Percentiles rank a stretch among this genome's conserved stretches.
Evolutionary conservation across 1,140 invertebrate species (phyloP).

Genomic region (Meloidogyne hapla): DNA sequence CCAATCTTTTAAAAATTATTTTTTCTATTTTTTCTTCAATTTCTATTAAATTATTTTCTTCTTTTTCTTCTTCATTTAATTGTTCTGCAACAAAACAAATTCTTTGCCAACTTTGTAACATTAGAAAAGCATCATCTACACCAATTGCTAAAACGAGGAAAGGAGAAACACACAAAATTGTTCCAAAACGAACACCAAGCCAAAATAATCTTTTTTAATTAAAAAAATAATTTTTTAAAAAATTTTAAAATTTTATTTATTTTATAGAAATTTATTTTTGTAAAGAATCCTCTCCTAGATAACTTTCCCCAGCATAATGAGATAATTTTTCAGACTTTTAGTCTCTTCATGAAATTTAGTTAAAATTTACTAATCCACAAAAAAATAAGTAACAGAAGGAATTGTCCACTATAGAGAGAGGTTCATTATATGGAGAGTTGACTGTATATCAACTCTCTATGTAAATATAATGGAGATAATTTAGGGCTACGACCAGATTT

Average conservation of each 20-base stretch:
- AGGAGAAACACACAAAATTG: conserved; percentile 54
- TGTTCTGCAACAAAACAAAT: conserved; percentile 24
- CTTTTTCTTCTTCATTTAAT: background rate
- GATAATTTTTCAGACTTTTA: too few species aligned
- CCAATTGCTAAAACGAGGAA: conserved; percentile 56
- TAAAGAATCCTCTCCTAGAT: too few species aligned
- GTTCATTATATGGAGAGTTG: too few species aligned
- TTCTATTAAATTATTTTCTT: background rate
- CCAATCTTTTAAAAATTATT: background rate
- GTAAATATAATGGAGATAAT: too few species aligned
- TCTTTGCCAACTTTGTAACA: conserved; percentile 56
- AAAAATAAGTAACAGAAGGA: too few species aligned
- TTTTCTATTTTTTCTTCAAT: background rate
- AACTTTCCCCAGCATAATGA: too few species aligned
- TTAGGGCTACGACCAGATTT: too few species aligned
- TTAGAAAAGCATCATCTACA: conserved; percentile 57
- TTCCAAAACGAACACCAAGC: conserved; percentile 54
- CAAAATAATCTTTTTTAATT: conserved; percentile 42
- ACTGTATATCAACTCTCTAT: too few species aligned
- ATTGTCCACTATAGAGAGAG: too few species aligned
- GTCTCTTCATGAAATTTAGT: too few species aligned
- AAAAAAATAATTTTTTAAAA: background rate
- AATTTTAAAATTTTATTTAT: background rate
- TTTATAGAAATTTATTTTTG: background rate
- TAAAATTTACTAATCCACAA: too few species aligned